Conservation (phyloP, 2,888 invertebrate genomes). For the Brachylomia viminalis region DNA sequence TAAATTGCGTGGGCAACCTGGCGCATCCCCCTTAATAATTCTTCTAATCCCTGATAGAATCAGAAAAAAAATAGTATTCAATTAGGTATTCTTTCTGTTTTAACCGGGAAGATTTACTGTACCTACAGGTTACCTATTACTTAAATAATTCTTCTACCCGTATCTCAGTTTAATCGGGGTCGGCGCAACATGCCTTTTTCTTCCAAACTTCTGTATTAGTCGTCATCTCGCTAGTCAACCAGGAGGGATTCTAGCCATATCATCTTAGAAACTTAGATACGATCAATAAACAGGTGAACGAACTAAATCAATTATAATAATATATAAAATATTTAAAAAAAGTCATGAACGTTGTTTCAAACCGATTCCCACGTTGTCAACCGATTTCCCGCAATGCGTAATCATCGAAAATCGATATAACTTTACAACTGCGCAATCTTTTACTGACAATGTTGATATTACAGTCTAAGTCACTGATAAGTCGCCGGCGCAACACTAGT, state of each 20-base stretch:
- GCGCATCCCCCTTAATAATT: no score
- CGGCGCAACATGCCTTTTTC: not conserved
- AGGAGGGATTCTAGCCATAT: not conserved
- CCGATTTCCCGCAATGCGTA: conserved; percentile 60
- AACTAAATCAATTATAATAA: not conserved
- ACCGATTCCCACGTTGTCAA: conserved; percentile 58
- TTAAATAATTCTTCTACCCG: no score
- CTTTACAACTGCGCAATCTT: conserved; percentile 58
- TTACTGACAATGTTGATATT: conserved; percentile 64
- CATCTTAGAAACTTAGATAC: not conserved
- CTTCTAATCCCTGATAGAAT: no score
- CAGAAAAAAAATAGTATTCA: no score
- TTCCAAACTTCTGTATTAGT: not conserved
- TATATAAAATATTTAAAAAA: no score
- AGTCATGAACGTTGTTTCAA: not conserved
- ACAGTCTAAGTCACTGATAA: conserved; percentile 62
- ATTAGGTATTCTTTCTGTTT: no score
- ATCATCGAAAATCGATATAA: conserved; percentile 75
- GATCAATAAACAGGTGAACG: not conserved
- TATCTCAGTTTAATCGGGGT: no score
- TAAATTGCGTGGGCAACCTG: no score
- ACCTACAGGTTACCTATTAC: no score
- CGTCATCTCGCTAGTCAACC: not conserved
- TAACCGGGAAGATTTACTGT: no score
- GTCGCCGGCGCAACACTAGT: conserved; percentile 67